Evolutionary conservation across 2,888 invertebrate species (phyloP).

Genomic region (Pseudococcus viburni): DNA sequence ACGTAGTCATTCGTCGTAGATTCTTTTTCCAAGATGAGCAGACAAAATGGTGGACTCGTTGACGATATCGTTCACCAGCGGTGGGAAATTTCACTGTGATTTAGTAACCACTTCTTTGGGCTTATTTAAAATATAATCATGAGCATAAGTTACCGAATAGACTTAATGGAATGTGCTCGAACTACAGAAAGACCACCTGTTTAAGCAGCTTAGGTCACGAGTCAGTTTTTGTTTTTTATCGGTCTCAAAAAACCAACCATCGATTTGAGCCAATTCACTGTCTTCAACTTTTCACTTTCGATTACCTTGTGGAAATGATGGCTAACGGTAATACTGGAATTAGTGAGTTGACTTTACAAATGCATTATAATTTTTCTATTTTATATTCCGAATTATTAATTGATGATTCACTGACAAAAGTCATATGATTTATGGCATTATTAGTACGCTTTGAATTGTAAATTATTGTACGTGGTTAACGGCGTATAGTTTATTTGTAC

Average conservation of each 20-base stretch:
- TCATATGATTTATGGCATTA: conserved; percentile 31
- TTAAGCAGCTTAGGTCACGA: conserved; percentile 45
- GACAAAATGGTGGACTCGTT: neutral
- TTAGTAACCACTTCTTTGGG: conserved; percentile 35
- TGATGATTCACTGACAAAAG: conserved; percentile 47
- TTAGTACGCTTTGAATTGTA: conserved; percentile 32
- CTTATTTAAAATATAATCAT: conserved; percentile 24
- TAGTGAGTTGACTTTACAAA: conserved; percentile 5
- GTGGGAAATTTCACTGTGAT: conserved; percentile 1
- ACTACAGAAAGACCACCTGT: conserved; percentile 51
- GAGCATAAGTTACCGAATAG: conserved; percentile 60
- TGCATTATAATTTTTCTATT: conserved; percentile 37
- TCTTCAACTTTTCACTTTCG: conserved; percentile 23
- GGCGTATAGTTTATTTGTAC: conserved; percentile 10
- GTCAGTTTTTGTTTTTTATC: conserved; percentile 45
- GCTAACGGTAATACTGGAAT: conserved; percentile 17
- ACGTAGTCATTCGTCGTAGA: neutral
- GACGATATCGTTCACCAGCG: neutral
- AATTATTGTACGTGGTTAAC: conserved; percentile 23
- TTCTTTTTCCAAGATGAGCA: neutral
- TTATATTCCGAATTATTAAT: conserved; percentile 49
- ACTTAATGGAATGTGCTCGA: conserved; percentile 57
- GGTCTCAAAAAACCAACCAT: neutral
- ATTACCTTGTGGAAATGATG: neutral
- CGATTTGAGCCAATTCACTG: neutral